Evolutionary conservation across 2,797 vertebrate species (phyloP).

Genomic region (Lagorchestes hirsutus): DNA sequence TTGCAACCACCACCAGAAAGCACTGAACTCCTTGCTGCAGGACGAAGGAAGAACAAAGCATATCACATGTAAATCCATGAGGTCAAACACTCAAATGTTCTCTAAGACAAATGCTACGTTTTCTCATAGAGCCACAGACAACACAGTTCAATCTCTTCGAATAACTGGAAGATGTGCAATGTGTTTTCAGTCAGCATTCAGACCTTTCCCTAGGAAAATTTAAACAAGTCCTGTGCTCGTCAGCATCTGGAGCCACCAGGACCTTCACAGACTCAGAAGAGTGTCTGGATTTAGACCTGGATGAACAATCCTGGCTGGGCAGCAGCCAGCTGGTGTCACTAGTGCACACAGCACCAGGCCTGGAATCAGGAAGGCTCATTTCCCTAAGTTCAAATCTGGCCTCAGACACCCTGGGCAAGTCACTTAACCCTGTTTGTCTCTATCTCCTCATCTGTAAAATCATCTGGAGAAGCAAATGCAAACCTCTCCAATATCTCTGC

Average conservation of each 20-base stretch:
- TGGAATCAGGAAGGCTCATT: neutral
- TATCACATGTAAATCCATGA: neutral
- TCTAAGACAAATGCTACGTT: neutral
- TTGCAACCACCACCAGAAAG: slow-evolving; percentile 92
- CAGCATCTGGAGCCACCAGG: neutral
- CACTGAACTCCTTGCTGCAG: slow-evolving; percentile 91
- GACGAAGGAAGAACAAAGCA: slow-evolving; percentile 54
- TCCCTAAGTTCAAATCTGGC: neutral
- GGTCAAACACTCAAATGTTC: neutral
- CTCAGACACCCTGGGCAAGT: slow-evolving; percentile 20
- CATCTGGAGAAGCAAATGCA: neutral
- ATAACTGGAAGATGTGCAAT: slow-evolving; percentile 19
- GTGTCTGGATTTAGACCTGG: neutral
- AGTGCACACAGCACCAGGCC: neutral
- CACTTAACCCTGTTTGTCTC: neutral
- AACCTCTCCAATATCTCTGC: neutral
- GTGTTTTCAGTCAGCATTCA: neutral
- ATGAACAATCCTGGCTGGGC: neutral
- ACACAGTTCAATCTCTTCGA: slow-evolving; percentile 27
- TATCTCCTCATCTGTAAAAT: neutral
- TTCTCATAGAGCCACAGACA: slow-evolving; percentile 18
- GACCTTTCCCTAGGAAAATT: neutral
- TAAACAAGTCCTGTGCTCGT: slow-evolving; percentile 36
- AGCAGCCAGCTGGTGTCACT: neutral
- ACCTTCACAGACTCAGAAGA: neutral